Conservation (phyloP, 2,797 vertebrate species). For the Melopsittacus undulatus region DNA sequence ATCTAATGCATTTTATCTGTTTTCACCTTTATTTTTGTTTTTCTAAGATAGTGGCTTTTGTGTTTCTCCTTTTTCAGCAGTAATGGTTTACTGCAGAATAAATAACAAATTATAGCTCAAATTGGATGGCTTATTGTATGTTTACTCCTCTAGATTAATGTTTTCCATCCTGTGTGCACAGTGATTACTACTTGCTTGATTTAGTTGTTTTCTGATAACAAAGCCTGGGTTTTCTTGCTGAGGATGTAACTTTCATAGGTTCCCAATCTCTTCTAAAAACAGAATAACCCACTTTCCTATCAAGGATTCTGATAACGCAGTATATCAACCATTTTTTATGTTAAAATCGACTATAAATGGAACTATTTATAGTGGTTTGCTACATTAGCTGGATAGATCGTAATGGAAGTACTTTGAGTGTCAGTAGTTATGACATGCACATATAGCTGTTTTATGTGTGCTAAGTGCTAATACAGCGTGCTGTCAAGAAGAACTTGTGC, state of each 20-base stretch:
- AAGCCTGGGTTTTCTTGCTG: neutral
- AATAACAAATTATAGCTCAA: neutral
- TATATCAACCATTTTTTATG: neutral
- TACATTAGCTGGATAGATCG: neutral
- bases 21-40: neutral
- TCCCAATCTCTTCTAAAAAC: neutral
- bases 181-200: neutral
- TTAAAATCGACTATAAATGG: neutral
- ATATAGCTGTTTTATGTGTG: neutral
- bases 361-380: neutral
- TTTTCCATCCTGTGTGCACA: neutral
- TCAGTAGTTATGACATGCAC: neutral
- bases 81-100: neutral
- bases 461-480: rapidly evolving
- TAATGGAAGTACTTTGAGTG: neutral
- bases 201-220: neutral
- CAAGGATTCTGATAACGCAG: neutral
- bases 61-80: neutral
- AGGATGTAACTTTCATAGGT: neutral
- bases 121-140: neutral
- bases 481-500: neutral
- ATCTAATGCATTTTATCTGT: neutral
- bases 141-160: neutral
- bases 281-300: neutral
- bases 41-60: neutral